Evolutionary conservation across 2,113 vertebrate species (phyloP).

Genomic region (Gasterosteus nipponicus): DNA sequence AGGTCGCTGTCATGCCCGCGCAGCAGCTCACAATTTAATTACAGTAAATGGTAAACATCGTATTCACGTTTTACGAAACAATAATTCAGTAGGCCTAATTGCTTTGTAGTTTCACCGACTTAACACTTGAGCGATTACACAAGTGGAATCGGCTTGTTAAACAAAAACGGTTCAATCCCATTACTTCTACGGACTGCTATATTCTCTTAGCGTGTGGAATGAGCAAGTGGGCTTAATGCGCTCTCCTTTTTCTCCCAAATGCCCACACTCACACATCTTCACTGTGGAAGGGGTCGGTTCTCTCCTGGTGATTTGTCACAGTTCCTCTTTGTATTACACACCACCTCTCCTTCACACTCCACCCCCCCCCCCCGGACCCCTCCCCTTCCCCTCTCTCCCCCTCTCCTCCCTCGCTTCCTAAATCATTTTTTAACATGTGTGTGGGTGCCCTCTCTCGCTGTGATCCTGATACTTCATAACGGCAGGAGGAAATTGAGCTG

Average conservation of each 20-base stretch:
- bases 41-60: conserved; percentile 65
- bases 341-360: conserved; percentile 64
- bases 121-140: conserved; percentile 55
- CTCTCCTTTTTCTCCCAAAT: conserved; percentile 58
- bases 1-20: conserved; percentile 56
- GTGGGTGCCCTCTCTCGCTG: conserved; percentile 72
- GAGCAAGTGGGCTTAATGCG: conserved; percentile 60
- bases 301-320: conserved; percentile 72
- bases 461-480: conserved; percentile 79
- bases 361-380: background rate
- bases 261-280: conserved; percentile 44
- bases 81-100: conserved; percentile 64
- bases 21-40: conserved; percentile 67
- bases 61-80: conserved; percentile 63
- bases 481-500: conserved; percentile 82
- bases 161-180: conserved; percentile 55
- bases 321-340: conserved; percentile 69
- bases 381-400: background rate
- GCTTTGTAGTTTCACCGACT: conserved; percentile 62
- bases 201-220: conserved; percentile 43
- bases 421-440: conserved; percentile 78
- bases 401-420: conserved; percentile 41
- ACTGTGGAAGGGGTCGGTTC: conserved; percentile 58
- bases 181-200: conserved; percentile 51
- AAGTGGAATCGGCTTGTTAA: conserved; percentile 59